Evolutionary conservation across 2,113 vertebrate genomes (phyloP), one percentile per base, ranked within the genome.

Genomic region (Polyodon spathula): DNA sequence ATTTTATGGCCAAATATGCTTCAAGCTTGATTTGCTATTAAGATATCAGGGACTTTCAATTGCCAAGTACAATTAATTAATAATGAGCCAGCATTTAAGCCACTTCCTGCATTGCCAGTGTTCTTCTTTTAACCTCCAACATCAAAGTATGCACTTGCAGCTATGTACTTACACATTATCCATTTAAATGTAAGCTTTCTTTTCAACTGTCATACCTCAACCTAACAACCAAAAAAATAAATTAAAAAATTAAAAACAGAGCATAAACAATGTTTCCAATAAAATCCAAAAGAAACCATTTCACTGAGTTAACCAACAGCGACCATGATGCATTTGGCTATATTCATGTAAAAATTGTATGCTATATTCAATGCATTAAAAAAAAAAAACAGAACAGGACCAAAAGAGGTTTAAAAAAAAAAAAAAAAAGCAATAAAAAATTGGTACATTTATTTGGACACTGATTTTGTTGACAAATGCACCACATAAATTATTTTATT

Each of bases 271-370:
- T 17, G 8, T 46, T 59, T 17, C 27, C 10, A 16, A 55, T 5
- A 11, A 55, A 55, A 55, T 17, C 53, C 10, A 38, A 55, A 54
- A 27, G 4, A 38, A 55, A 37, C 63, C 71, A 56, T 57, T 40
- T 12, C 46, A 58, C 59, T 39, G 57, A 56, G 62, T 41, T 52
- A 64, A 53, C 51, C 52, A 14, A 58, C 44, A 5, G 1, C 65
- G 59, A 61, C 8, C 42, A 58, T 55, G 62, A 76, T 59, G 62
- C 44, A 59, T 56, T 56, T 65, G 17, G 15, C 58, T 60, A 61
- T 57, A 71, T 60, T 67, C 56, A 68, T 69, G 67, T 54, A 66
- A 76, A 71, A 68, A 68, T 40, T 50, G 60, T 63, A 66, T 59
- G 59, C 56, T 59, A 65, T 71, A 62, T 75, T 63, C 63, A 71